Percentiles rank a stretch among this genome's conserved stretches.
phyloP scores from a whole-genome alignment of 1,140 invertebrate species.

The Drosophila nikananu region DNA sequence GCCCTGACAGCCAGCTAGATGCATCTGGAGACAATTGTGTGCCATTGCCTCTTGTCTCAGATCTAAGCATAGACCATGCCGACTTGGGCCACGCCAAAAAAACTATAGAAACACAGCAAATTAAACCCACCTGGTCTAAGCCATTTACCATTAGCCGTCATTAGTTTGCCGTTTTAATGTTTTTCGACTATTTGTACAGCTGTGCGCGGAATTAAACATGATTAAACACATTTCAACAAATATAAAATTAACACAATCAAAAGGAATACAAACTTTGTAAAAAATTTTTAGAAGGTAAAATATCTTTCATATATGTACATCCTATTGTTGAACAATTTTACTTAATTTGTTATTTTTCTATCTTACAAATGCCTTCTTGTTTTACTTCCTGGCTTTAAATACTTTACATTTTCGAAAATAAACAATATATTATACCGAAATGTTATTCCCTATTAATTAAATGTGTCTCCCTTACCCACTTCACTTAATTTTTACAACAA shows the following conservation, averaged over 20 bases:
- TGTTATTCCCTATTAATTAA: conserved; percentile 6
- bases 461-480: not conserved
- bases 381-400: not conserved
- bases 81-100: conserved; percentile 42
- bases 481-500: conserved; percentile 19
- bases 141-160: conserved; percentile 52
- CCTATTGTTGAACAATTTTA: not conserved
- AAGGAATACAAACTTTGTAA: not conserved
- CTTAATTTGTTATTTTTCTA: not conserved
- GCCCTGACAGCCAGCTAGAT: conserved; percentile 40
- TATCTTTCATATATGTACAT: too few relatives aligned
- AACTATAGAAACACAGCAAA: conserved; percentile 17
- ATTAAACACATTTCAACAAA: not conserved
- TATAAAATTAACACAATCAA: conserved; percentile 1
- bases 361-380: not conserved
- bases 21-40: conserved; percentile 61
- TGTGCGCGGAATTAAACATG: not conserved
- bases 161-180: conserved; percentile 54
- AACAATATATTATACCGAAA: not conserved
- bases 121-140: conserved; percentile 27
- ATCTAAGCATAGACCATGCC: conserved; percentile 59
- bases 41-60: conserved; percentile 32
- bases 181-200: conserved; percentile 19
- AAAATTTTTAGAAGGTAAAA: not conserved
- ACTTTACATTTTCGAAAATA: not conserved